Evolutionary conservation across 2,888 invertebrate genomes (phyloP), one percentile per base, ranked within the genome.

Genomic region (Leptinotarsa rubiginosa): DNA sequence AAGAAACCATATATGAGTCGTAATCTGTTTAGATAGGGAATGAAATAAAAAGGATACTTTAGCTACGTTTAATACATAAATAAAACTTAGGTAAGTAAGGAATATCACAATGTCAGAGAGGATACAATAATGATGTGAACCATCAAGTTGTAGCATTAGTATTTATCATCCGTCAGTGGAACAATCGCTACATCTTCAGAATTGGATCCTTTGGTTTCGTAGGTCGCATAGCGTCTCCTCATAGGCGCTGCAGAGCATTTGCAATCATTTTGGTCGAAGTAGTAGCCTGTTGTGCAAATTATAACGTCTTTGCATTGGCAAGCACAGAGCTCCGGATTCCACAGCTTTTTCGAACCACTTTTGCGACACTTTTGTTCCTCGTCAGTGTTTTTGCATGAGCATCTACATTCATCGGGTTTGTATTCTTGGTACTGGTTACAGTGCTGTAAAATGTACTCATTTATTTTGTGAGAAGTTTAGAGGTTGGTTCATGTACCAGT

Each of bases 391-490:
- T 85, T 88, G 82, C 93, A 93, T 16, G 85, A 85, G 83, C 93
- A 93, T 47, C 88, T 87, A 79, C 93, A 93, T 78, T 91, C 89
- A 0, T 88, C 86, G 72, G 88, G 84, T 65, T 86, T 85, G 80
- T 93, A 93, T 65, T 87, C 84, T 85, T 93, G 93, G 49, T 89
- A 89, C 5, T 84, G 83, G 65, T 89, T 91, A 83, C 93, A 93
- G 80, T 92, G 87, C 91, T 91, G 84, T 84, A 80, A 79, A 67
- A 31, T 13, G 69, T 31, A 49, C 16, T 47, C 25, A 47, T 62
- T 16, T 16, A 16, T 41, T 41, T 41, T 41, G 10, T 41, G 41
- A 41, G 2, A 10, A 41, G 41, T 41, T 41, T 41, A 10, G 41
- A 41, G 41, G 41, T 10, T 41, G 41, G 41, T 41, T 41, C 10